These are phyloP conservation scores for Pontoporia blainvillei DNA, from an alignment of 2,113 vertebrate genomes.

Conservation along the genomic window DNA sequence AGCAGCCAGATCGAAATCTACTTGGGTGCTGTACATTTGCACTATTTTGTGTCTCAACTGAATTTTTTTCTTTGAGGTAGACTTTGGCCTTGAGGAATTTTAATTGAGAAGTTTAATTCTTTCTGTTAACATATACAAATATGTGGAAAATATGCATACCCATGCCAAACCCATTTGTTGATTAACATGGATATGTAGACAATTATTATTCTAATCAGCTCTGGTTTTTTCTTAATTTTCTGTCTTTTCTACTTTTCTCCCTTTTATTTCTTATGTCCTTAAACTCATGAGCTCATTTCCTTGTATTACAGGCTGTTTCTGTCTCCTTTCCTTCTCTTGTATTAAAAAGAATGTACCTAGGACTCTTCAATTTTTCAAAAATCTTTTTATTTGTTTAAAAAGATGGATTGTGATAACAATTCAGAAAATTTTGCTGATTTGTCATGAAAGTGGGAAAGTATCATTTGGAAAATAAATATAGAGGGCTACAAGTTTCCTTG, in stretches of 20 bases:
- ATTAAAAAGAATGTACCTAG: not conserved
- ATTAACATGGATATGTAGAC: not conserved
- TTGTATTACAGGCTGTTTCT: conserved; percentile 15
- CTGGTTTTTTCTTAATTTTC: not conserved
- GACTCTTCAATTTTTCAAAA: conserved; percentile 39
- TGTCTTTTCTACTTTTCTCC: not conserved
- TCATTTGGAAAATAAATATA: conserved; percentile 32
- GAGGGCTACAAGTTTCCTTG: not conserved
- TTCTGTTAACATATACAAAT: not conserved
- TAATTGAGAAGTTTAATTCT: conserved; percentile 5
- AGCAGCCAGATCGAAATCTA: not conserved
- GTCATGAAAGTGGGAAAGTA: not conserved
- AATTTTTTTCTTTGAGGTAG: conserved; percentile 37
- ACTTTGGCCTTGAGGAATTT: conserved; percentile 32
- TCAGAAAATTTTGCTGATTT: conserved; percentile 25
- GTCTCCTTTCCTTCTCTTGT: not conserved
- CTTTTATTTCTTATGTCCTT: conserved; percentile 29
- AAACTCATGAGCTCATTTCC: not conserved
- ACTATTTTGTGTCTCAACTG: not conserved
- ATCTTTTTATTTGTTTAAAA: conserved; percentile 33
- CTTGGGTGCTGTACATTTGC: not conserved
- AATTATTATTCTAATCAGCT: not conserved
- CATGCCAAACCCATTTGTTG: not conserved
- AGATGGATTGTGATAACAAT: not conserved
- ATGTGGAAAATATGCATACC: not conserved